Conservation (phyloP, 2,113 vertebrate genomes). For the Hemiscyllium ocellatum region DNA sequence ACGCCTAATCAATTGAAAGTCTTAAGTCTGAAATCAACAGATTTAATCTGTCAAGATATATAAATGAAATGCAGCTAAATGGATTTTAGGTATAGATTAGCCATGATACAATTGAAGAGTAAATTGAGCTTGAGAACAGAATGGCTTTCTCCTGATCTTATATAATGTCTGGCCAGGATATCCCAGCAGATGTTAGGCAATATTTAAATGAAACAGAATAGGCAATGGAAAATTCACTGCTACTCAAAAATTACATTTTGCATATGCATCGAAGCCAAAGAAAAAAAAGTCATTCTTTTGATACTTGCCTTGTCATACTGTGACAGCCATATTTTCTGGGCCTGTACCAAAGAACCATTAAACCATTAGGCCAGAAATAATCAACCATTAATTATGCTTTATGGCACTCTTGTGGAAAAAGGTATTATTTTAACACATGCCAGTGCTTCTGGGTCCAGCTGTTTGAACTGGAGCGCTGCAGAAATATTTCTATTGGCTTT, state of each 20-base stretch:
- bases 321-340: not conserved
- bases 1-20: not conserved
- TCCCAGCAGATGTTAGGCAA: not conserved
- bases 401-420: not conserved
- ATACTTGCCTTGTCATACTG: not conserved
- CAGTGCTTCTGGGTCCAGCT: not conserved
- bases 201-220: too few species aligned
- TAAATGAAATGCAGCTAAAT: not conserved
- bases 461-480: not conserved
- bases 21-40: not conserved
- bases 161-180: not conserved
- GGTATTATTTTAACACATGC: slow-evolving; percentile 13
- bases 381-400: not conserved
- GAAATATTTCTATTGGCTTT: not conserved
- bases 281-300: not conserved
- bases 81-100: not conserved
- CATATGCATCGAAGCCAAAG: not conserved
- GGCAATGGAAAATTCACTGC: not conserved
- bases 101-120: not conserved
- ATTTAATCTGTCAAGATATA: not conserved
- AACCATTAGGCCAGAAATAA: not conserved
- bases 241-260: not conserved
- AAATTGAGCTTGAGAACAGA: not conserved
- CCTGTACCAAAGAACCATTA: not conserved
- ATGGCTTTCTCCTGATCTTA: not conserved